Conservation (phyloP, 2,888 invertebrate species). For the Monoplex corrugatus region DNA sequence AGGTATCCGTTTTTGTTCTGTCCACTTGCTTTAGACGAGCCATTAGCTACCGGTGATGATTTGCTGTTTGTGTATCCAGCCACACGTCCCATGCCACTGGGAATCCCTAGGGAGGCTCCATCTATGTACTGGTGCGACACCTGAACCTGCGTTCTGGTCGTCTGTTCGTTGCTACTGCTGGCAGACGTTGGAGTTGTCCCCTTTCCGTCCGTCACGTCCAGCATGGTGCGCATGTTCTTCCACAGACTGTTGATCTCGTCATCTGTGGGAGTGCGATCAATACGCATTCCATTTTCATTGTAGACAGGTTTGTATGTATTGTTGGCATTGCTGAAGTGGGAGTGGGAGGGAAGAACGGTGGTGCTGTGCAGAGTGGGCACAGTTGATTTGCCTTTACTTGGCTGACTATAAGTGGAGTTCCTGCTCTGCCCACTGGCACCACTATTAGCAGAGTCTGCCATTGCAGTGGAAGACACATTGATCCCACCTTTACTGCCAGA, state of each 20-base stretch:
- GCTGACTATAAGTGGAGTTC: background rate
- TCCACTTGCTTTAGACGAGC: conserved; percentile 48
- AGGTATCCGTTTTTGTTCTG: conserved; percentile 58
- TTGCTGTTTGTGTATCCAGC: background rate
- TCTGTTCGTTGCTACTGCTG: conserved; percentile 49
- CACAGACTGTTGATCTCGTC: conserved; percentile 80
- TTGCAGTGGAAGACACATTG: background rate
- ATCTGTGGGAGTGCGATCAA: conserved; percentile 80
- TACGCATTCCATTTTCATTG: conserved; percentile 72
- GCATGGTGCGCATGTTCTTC: conserved; percentile 79
- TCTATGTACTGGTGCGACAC: conserved; percentile 76
- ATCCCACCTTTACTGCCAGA: background rate
- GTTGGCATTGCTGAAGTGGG: conserved; percentile 49
- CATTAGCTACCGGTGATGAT: background rate
- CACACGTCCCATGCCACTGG: background rate
- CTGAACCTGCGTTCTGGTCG: conserved; percentile 63
- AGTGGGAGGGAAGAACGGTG: conserved; percentile 47
- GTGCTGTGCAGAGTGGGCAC: conserved; percentile 4
- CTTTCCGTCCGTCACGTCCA: conserved; percentile 59
- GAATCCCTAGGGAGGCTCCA: conserved; percentile 68
- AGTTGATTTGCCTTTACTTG: conserved; percentile 18
- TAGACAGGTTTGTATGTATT: conserved; percentile 62
- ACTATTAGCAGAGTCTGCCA: background rate
- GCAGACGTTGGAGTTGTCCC: conserved; percentile 22
- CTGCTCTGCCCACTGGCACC: background rate